Percentiles rank a stretch among this genome's conserved stretches.
Evolutionary conservation across 2,888 invertebrate genomes (phyloP).

Genomic region (Bedellia somnulentella): DNA sequence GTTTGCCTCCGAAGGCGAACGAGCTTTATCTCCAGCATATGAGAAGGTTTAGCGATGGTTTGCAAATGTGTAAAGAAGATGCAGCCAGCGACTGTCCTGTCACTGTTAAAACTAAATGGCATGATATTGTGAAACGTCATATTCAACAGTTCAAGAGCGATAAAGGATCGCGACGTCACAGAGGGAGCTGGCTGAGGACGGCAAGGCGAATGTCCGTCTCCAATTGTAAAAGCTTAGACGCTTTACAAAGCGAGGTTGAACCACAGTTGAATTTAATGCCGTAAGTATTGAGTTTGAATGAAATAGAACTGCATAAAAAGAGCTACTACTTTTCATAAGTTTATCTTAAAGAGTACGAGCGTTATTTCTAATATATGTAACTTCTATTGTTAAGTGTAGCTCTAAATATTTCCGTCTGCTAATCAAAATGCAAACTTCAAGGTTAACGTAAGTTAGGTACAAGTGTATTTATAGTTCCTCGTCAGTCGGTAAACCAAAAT

Average conservation of each 20-base stretch:
- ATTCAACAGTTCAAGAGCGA: constrained; percentile 47
- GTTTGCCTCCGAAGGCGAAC: constrained; percentile 54
- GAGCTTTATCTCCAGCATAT: constrained; percentile 52
- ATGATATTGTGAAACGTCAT: constrained; percentile 53
- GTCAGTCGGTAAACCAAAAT: too few relatives aligned
- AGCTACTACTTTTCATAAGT: too few relatives aligned
- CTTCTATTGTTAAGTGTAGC: too few relatives aligned
- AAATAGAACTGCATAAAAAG: too few relatives aligned
- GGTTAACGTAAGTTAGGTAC: too few relatives aligned
- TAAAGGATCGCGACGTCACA: constrained; percentile 47
- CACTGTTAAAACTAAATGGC: constrained; percentile 56
- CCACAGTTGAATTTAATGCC: constrained; percentile 50
- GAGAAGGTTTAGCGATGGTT: constrained; percentile 51
- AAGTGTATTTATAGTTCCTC: too few relatives aligned
- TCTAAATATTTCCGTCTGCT: too few relatives aligned
- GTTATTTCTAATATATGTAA: too few relatives aligned
- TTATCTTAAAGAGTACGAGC: too few relatives aligned
- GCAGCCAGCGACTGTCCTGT: constrained; percentile 55
- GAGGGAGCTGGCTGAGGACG: constrained; percentile 51
- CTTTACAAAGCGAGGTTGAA: constrained; percentile 26
- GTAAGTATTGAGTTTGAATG: too few relatives aligned
- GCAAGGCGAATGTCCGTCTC: constrained; percentile 43
- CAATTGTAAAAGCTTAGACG: constrained; percentile 10
- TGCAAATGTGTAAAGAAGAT: constrained; percentile 56
- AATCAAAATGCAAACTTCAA: too few relatives aligned